These are phyloP conservation scores for Mesocentrotus franciscanus DNA, from an alignment of 53 echinoderm and acorn worm genomes.

Conservation along the genomic window DNA sequence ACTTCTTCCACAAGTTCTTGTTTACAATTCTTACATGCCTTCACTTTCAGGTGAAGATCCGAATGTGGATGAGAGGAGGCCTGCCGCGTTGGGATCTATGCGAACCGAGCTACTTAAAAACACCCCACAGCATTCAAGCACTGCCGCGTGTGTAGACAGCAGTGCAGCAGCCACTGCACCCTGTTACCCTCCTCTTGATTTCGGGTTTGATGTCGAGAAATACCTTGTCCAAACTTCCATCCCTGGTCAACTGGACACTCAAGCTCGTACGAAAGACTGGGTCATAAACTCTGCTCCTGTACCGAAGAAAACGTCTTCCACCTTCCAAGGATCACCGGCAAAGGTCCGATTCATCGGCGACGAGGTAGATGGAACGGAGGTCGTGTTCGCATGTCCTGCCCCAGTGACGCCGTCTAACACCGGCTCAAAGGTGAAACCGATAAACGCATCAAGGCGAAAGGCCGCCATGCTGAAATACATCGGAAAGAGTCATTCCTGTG, in stretches of 20 bases:
- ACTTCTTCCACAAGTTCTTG: not conserved
- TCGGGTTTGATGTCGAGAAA: not conserved
- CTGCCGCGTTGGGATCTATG: not conserved
- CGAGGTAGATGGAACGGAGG: not conserved
- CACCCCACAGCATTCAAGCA: not conserved
- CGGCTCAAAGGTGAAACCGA: not conserved
- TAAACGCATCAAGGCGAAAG: not conserved
- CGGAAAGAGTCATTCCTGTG: slow-evolving; percentile 56
- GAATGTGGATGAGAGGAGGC: not conserved
- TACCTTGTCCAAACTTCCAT: not conserved
- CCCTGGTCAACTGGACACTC: not conserved
- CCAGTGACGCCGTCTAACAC: not conserved
- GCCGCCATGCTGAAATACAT: slow-evolving; percentile 5
- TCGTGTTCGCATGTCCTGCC: not conserved
- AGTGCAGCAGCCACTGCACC: not conserved
- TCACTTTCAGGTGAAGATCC: slow-evolving; percentile 2
- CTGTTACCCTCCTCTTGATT: not conserved
- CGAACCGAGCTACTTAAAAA: not conserved
- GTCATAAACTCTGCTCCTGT: not conserved
- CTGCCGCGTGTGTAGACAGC: not conserved
- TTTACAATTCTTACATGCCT: not conserved
- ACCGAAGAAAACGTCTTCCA: not conserved
- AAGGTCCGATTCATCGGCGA: not conserved
- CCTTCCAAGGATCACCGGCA: not conserved
- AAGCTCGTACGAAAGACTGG: not conserved